Evolutionary conservation across 2,113 vertebrate species (phyloP).

Genomic region (Kryptolebias marmoratus): DNA sequence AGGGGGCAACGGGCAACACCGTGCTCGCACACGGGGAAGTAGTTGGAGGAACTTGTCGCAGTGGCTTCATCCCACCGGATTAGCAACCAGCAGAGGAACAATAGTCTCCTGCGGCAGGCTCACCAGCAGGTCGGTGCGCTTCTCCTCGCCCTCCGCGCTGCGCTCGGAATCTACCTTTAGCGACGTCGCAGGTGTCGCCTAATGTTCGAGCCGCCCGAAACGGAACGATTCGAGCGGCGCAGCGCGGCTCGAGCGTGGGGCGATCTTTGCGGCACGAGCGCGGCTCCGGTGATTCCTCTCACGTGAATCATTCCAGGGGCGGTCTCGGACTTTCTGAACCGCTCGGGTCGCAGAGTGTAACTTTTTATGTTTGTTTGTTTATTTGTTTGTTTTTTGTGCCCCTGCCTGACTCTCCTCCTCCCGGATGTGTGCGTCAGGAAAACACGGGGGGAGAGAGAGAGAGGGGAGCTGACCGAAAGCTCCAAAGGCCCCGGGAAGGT

Average conservation of each 20-base stretch:
- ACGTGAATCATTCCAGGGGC: too few relatives aligned
- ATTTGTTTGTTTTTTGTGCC: constrained; percentile 22
- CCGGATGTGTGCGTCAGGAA: constrained; percentile 71
- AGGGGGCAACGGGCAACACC: constrained; percentile 2
- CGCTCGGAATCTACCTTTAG: too few relatives aligned
- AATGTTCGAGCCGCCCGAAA: too few relatives aligned
- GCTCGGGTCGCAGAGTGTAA: constrained; percentile 38
- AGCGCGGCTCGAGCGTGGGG: background rate
- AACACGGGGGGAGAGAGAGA: constrained; percentile 67
- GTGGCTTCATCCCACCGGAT: constrained; percentile 70
- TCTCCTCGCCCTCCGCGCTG: background rate
- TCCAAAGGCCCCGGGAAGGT: constrained; percentile 56
- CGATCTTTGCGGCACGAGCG: too few relatives aligned
- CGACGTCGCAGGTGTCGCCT: constrained; percentile 55
- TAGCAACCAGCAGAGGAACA: constrained; percentile 67
- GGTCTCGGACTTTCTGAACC: background rate
- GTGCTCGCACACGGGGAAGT: constrained; percentile 51
- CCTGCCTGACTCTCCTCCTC: constrained; percentile 51
- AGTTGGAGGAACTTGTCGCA: constrained; percentile 78
- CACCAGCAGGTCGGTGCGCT: constrained; percentile 69
- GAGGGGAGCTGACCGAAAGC: constrained; percentile 25
- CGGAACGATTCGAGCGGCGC: background rate
- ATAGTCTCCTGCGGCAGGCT: constrained; percentile 65
- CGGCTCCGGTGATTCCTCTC: too few relatives aligned
- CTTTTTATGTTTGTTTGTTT: constrained; percentile 49